Base-by-base conservation (phyloP, 1,140 invertebrate species). In the Cheumatopsyche charites region DNA sequence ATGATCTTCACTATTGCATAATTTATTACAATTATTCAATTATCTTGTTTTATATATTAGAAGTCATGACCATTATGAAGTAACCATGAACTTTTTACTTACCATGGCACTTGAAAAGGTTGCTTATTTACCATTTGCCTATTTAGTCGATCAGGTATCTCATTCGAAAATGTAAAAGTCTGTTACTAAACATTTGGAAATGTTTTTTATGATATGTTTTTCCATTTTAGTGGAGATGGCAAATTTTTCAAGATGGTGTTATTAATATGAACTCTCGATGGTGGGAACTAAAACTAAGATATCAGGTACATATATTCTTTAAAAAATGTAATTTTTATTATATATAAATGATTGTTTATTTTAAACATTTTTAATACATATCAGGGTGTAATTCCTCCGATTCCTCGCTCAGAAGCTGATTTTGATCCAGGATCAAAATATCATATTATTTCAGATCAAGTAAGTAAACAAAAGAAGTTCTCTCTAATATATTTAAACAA, bases 361-460 rank as follows among this genome's bases (percentile, higher is more conserved):
- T 52, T 65, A 36, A 67, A 43, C 29, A 13, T 9, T 61, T 41
- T 11, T 43, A 63, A 71, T 71, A 1, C 1, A 65, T 77, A 79
- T 72, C 84, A 92, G 83, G 91, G 91, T 13, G 86, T 93, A 9
- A 84, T 90, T 11, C 91, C 92, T 26, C 91, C 92, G 0, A 81
- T 89, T 12, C 78, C 84, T 3, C 83, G 93, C 78, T 86, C 85
- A 0, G 91, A 93, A 81, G 82, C 85, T 12, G 91, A 94, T 79
- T 93, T 94, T 77, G 93, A 94, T 82, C 88, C 92, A 1, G 92
- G 87, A 25, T 87, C 92, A 0, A 94, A 94, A 76, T 92, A 92
- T 78, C 92, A 94, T 77, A 85, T 94, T 4, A 88, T 91, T n/a
- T 89, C 91, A 11, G 91, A 93, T 82, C 85, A 89, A 78, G 83